Base-by-base conservation (phyloP, 2,797 vertebrate genomes). In the Sphenodon punctatus region DNA sequence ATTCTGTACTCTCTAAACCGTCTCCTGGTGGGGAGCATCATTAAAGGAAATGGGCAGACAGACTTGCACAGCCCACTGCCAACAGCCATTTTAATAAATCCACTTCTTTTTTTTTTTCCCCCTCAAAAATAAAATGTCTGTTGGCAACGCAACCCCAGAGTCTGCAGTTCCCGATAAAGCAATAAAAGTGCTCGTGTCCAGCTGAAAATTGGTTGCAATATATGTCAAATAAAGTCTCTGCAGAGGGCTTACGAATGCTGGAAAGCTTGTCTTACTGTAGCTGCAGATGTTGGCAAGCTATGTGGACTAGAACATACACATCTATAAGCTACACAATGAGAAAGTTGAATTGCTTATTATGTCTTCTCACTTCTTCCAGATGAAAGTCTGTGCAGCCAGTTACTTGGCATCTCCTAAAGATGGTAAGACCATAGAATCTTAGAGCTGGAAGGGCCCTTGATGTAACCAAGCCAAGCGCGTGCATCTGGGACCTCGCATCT, bases 121-220 rank as follows among this genome's bases (percentile, higher is more conserved):
- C n/a, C n/a, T n/a, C n/a, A n/a, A n/a, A n/a, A 77, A n/a, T 53
- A 30, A 53, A 53, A 53, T 53, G 51, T 27, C 27, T 30, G 2
- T 30, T 53, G 51, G 15, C 51, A 27, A 27, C 49, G 51, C 51
- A 30, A 51, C 15, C 49, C 20, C 8, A 53, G 27, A 6, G 27
- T 53, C 13, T 3, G 2, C 23, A 53, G 59, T 36, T 16, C 58
- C 8, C 20, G 41, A 20, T 67, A 17, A 17, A 36, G 27, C 11
- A 67, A 25, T 14, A n/a, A 53, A 19, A 23, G 2, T 8, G 46
- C 11, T 22, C 4, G 8, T 0, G 0, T 45, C 8, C 32, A 61
- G 10, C 2, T 20, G 34, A 20, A 30, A 25, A 7, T 0, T 23
- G 32, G 25, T 23, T 69, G 32, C 38, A 65, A 17, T 9, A 22